Base-by-base conservation (phyloP, 2,113 vertebrate genomes). In the Pangasianodon gigas region DNA sequence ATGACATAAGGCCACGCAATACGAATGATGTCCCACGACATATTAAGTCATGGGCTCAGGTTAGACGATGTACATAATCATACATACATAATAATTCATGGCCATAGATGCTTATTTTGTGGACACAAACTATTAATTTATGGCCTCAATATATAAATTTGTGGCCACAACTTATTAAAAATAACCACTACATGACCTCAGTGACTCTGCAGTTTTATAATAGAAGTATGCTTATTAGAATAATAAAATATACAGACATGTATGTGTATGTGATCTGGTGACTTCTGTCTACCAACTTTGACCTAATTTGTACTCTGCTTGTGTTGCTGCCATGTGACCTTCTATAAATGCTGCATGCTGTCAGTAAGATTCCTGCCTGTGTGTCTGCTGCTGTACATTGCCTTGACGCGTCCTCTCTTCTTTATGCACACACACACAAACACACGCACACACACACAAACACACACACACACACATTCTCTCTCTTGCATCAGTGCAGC, bases 321-420 rank as follows among this genome's bases (percentile, higher is more conserved):
- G 81, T 92, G 92, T 91, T 46, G 37, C 84, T 91, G 87, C 85
- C 85, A 86, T 67, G 32, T 92, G 92, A 93, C 93, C 91, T 92
- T 92, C 91, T 87, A 44, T 74, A 89, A 82, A 60, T 24, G 56
- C 85, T 44, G 14, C 29, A 21, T 37, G 26, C 82, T 80, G 85
- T 52, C 77, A 11, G 60, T 37, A 7, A 87, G 87, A 89, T 91
- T 83, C 46, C 87, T 85, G 89, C 48, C 32, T 88, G 74, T 88
- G 71, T 84, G 90, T 84, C 60, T 88, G 65, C 46, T 18, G 58
- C 52, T 52, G 19, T 80, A 82, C 56, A 84, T 56, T 84, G 67
- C 62, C 85, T 86, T 89, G 67, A 90, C 75, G 81, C 67, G 62
- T 89, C 91, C 65, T 48, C 88, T 74, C 18, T 21, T 44, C 37